Evolutionary conservation across 2,113 vertebrate genomes (phyloP), one percentile per base, ranked within the genome.

Genomic region (Dryoscopus gambensis): DNA sequence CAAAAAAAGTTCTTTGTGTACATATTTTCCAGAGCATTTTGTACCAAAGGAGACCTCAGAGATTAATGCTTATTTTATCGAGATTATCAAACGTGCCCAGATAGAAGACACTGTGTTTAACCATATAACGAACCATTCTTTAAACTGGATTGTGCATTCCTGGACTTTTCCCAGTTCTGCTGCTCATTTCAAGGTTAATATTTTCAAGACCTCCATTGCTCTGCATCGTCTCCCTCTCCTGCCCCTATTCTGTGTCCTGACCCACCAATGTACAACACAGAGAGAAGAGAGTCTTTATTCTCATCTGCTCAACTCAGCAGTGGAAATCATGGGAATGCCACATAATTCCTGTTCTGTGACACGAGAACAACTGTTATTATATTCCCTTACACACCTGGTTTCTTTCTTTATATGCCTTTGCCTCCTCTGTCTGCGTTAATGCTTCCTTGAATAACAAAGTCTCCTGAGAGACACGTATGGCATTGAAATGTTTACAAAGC

Each of bases 401-500:
- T 63, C 27, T 93, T 78, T 87, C 90, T 84, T 90, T 96, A 59
- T 90, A 70, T 7, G 23, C 77, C 39, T 73, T 90, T 62, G 95
- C 96, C 39, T 94, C 89, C 2, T 39, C 15, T 27, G 95, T 90
- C 94, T 93, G 39, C 0, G 4, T 9, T 31, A 98, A 97, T 77
- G 20, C 69, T 25, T 96, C 90, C 55, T 49, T 92, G 74, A 53
- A 55, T 50, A 98, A 30, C 90, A 98, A 75, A 96, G 80, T 97
- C 84, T 98, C 97, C 84, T 13, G 63, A 65, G 97, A 97, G 76
- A 98, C 68, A 44, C 68, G 95, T 9, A 82, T 79, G 64, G 95
- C 95, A 89, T 95, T 96, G 60, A 98, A 97, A 62, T 97, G 98
- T 93, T 98, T 98, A 96, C 97, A 97, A 46, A 98, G 98, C 98